These are phyloP conservation scores for Muscicapa striata DNA, from an alignment of 2,797 vertebrate species.

Conservation along the genomic window DNA sequence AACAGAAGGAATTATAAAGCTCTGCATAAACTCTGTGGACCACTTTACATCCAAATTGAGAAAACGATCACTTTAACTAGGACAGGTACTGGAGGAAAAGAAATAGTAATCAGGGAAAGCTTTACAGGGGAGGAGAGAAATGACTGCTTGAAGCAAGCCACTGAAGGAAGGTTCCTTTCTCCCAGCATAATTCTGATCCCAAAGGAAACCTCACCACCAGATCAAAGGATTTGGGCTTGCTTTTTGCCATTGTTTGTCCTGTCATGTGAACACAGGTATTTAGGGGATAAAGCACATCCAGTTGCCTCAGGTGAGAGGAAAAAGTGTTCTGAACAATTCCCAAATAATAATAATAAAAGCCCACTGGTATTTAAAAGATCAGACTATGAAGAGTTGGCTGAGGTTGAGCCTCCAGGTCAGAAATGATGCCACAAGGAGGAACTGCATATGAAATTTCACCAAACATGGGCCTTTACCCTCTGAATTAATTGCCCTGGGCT, in stretches of 20 bases:
- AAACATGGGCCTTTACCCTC: not conserved
- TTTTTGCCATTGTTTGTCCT: not conserved
- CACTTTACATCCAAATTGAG: not conserved
- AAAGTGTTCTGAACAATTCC: not conserved
- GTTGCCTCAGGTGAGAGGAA: not conserved
- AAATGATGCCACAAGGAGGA: conserved; percentile 11
- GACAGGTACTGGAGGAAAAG: not conserved
- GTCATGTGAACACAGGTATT: not conserved
- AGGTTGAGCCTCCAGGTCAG: not conserved
- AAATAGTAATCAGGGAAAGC: not conserved
- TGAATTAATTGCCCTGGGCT: not conserved
- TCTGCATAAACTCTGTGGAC: not conserved
- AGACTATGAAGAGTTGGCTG: not conserved
- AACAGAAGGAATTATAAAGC: conserved; percentile 9
- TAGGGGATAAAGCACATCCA: not conserved
- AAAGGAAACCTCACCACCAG: not conserved
- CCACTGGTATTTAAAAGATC: not conserved
- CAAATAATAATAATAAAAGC: not conserved
- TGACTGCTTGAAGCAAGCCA: not conserved
- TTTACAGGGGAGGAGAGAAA: not conserved
- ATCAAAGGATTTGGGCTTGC: not conserved
- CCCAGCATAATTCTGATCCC: not conserved
- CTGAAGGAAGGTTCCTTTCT: not conserved
- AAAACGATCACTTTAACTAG: not conserved
- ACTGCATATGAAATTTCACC: not conserved